Percentiles rank a stretch among this genome's conserved stretches.
phyloP scores from a whole-genome alignment of 1,140 invertebrate genomes.

The Luehdorfia chinensis region DNA sequence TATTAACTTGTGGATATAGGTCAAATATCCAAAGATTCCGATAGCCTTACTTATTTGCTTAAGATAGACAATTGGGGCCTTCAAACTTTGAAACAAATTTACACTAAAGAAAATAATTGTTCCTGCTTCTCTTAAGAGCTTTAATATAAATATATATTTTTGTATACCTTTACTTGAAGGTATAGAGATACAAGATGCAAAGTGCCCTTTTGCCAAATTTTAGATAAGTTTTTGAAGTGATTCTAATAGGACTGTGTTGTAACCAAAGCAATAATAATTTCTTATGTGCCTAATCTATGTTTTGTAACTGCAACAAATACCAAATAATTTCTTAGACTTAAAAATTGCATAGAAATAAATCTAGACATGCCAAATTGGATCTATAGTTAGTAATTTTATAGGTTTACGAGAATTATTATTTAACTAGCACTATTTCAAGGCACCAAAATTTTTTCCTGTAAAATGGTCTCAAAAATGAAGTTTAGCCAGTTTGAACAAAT shows the following conservation, averaged over 20 bases:
- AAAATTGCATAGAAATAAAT: constrained; percentile 36
- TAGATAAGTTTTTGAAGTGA: constrained; percentile 68
- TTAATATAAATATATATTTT: constrained; percentile 69
- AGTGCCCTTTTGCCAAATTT: constrained; percentile 65
- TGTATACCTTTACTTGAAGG: constrained; percentile 58
- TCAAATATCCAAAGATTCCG: constrained; percentile 59
- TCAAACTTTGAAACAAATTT: constrained; percentile 51
- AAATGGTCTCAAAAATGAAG: constrained; percentile 47
- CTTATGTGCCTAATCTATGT: constrained; percentile 69
- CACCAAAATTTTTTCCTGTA: constrained; percentile 37
- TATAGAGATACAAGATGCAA: constrained; percentile 48
- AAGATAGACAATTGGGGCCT: constrained; percentile 60
- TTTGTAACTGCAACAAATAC: constrained; percentile 46
- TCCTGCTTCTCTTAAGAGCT: constrained; percentile 62
- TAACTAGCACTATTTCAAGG: constrained; percentile 30
- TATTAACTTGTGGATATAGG: constrained; percentile 61
- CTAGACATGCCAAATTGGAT: constrained; percentile 38
- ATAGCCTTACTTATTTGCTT: constrained; percentile 61
- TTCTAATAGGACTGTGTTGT: constrained; percentile 64
- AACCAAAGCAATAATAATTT: constrained; percentile 74
- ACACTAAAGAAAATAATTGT: constrained; percentile 43
- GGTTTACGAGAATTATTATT: constrained; percentile 27
- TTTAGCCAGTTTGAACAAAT: constrained; percentile 51
- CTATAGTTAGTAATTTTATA: constrained; percentile 38
- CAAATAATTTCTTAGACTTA: constrained; percentile 64